Percentiles rank a stretch among this genome's conserved stretches.
phyloP scores from a whole-genome alignment of 2,113 vertebrate genomes.

The Pedionomus torquatus region DNA sequence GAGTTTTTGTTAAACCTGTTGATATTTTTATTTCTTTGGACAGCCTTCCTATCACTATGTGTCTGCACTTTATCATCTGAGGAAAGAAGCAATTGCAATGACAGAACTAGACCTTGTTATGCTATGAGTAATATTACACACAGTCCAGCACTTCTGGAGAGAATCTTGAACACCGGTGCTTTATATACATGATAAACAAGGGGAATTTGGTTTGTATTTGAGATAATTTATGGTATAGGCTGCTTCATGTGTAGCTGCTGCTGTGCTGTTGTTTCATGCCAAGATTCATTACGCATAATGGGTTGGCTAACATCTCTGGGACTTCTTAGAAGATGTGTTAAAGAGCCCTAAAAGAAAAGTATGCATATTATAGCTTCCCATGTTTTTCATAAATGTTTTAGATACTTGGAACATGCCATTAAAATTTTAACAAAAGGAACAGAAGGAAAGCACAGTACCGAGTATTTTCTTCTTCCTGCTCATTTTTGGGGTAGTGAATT shows the following conservation, averaged over 20 bases:
- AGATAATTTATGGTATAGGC: slow-evolving; percentile 54
- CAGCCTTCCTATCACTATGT: neutral
- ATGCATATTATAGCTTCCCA: slow-evolving; percentile 18
- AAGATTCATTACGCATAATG: slow-evolving; percentile 67
- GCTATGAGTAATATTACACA: slow-evolving; percentile 60
- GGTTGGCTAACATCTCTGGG: slow-evolving; percentile 53
- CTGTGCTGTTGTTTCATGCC: slow-evolving; percentile 37
- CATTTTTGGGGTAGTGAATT: neutral
- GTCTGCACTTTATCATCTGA: slow-evolving; percentile 34
- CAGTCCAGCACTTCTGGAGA: slow-evolving; percentile 61
- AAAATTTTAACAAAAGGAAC: slow-evolving; percentile 7
- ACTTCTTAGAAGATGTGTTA: slow-evolving; percentile 42
- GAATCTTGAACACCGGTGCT: slow-evolving; percentile 54
- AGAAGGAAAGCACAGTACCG: neutral
- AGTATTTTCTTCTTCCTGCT: neutral
- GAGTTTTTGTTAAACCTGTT: slow-evolving; percentile 32
- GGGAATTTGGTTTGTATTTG: slow-evolving; percentile 63
- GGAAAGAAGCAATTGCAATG: slow-evolving; percentile 46
- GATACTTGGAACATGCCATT: neutral
- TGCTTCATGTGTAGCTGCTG: slow-evolving; percentile 16
- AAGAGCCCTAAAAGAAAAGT: slow-evolving; percentile 25
- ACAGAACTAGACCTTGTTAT: slow-evolving; percentile 70
- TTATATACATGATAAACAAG: slow-evolving; percentile 68
- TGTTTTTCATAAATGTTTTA: slow-evolving; percentile 7
- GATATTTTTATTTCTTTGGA: slow-evolving; percentile 4